These are phyloP conservation scores for Porites evermanni DNA, from an alignment of 92 coral and sea anemone species.

Conservation along the genomic window DNA sequence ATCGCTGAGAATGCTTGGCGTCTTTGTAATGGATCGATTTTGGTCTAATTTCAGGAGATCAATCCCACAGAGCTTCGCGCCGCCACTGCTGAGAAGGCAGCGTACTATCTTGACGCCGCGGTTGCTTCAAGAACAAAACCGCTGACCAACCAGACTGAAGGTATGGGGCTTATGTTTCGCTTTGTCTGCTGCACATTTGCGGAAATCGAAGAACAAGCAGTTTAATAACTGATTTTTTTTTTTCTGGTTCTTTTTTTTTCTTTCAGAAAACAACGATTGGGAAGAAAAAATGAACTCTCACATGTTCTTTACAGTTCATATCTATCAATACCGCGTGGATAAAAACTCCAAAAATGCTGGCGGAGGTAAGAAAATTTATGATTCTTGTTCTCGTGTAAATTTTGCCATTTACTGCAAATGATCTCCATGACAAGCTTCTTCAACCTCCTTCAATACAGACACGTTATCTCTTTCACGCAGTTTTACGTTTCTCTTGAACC, in stretches of 20 bases:
- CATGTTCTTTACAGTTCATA: conserved; percentile 97
- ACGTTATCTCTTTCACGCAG: background rate
- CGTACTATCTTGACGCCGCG: conserved; percentile 93
- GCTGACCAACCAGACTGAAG: conserved; percentile 60
- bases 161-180: conserved; percentile 37
- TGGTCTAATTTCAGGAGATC: conserved; percentile 18
- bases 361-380: conserved; percentile 56
- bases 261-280: conserved; percentile 64
- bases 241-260: background rate
- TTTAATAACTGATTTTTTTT: too few relatives aligned
- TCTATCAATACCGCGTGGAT: conserved; percentile 93
- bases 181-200: too few relatives aligned
- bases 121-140: conserved; percentile 91
- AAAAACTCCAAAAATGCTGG: conserved; percentile 92
- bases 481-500: background rate
- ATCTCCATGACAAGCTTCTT: too few relatives aligned
- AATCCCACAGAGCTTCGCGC: conserved; percentile 93
- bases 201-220: background rate
- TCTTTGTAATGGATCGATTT: background rate
- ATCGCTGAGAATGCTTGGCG: too few relatives aligned
- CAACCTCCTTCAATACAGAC: background rate
- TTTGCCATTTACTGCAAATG: too few relatives aligned
- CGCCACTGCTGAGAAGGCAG: conserved; percentile 95
- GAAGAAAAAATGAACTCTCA: conserved; percentile 95
- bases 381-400: too few relatives aligned